Conservation (phyloP, 1,140 invertebrate genomes). For the Gerris buenoi region DNA sequence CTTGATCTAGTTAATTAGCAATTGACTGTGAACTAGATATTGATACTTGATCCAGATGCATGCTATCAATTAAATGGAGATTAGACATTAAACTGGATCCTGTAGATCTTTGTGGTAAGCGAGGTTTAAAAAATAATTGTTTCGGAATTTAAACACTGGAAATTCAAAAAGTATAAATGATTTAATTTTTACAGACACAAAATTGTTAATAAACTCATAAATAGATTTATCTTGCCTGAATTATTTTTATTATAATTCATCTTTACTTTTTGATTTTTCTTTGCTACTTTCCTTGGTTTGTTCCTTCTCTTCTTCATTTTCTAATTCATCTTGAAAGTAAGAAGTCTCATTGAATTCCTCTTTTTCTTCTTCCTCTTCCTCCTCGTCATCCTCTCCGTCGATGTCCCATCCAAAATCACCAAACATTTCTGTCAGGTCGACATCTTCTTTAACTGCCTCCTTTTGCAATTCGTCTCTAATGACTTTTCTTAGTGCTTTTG, state of each 20-base stretch:
- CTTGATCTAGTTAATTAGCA: no score
- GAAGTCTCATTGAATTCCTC: neutral
- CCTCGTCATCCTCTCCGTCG: neutral
- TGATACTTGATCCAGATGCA: no score
- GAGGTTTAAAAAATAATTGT: no score
- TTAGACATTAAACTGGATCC: no score
- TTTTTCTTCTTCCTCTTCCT: neutral
- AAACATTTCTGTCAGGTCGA: neutral
- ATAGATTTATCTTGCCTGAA: no score
- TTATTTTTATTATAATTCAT: neutral
- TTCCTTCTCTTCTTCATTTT: neutral
- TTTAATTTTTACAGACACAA: no score
- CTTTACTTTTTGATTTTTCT: neutral
- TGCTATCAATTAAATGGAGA: no score
- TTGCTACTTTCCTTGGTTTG: neutral
- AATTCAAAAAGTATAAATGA: no score
- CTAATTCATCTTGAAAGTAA: neutral
- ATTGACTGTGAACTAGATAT: no score
- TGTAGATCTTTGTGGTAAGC: no score
- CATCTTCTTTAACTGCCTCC: neutral
- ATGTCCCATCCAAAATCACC: neutral
- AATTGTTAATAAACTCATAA: no score
- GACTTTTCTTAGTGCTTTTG: neutral
- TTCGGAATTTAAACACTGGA: no score
- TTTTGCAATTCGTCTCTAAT: neutral